phyloP scores from a whole-genome alignment of 2,888 invertebrate species.

The Melanostoma scalare region DNA sequence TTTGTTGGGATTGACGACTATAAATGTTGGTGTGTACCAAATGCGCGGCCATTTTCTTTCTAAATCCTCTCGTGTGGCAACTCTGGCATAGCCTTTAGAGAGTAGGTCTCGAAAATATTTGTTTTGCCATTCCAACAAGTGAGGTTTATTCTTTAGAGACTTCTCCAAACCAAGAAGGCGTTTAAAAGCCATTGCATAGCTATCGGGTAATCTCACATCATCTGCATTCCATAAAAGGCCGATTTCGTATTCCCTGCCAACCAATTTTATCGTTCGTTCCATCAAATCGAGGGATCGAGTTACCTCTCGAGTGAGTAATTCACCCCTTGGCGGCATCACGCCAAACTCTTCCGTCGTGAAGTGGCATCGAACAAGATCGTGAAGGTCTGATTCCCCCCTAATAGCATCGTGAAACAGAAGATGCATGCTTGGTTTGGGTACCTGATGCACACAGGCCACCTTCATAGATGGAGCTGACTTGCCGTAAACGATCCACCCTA shows the following conservation, averaged over 20 bases:
- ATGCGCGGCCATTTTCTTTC: constrained; percentile 33
- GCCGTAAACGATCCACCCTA: constrained; percentile 7
- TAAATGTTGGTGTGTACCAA: constrained; percentile 75
- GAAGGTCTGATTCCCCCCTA: constrained; percentile 6
- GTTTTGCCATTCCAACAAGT: neutral
- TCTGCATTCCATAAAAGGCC: neutral
- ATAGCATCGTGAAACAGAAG: constrained; percentile 11
- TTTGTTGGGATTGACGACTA: constrained; percentile 39
- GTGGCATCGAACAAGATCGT: neutral
- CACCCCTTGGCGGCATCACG: constrained; percentile 1
- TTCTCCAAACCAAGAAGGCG: constrained; percentile 41
- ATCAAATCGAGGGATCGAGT: constrained; percentile 11
- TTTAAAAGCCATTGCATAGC: constrained; percentile 45
- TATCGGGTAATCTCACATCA: constrained; percentile 33
- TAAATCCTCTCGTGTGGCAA: constrained; percentile 38
- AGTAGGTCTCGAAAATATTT: constrained; percentile 42
- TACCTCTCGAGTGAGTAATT: constrained; percentile 4
- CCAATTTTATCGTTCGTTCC: constrained; percentile 16
- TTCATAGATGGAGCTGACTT: neutral
- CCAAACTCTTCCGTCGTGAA: constrained; percentile 8
- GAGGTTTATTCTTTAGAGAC: constrained; percentile 43
- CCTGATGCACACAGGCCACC: neutral
- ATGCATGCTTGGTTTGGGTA: neutral
- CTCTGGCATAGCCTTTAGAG: constrained; percentile 42
- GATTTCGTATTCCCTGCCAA: constrained; percentile 3